phyloP scores from a whole-genome alignment of 2,888 invertebrate genomes.

The Stenotaenia linearis region DNA sequence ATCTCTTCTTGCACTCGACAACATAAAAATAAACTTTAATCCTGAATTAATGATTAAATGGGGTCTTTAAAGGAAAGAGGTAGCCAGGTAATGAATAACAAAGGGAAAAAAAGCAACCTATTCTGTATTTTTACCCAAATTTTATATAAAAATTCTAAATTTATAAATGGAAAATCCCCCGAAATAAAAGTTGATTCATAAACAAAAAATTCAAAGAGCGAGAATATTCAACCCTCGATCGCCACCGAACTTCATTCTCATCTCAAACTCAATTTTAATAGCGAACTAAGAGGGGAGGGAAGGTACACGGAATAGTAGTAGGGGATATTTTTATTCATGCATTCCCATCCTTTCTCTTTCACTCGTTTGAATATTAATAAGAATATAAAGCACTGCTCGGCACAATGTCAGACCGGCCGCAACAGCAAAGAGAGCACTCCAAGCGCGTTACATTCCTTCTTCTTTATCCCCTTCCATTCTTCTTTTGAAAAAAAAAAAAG shows the following conservation, averaged over 20 bases:
- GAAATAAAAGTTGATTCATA: neutral
- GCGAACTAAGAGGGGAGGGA: neutral
- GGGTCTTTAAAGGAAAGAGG: neutral
- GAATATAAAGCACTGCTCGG: constrained; percentile 26
- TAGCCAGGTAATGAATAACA: neutral
- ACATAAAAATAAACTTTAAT: neutral
- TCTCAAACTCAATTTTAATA: constrained; percentile 17
- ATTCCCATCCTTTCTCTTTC: constrained; percentile 24
- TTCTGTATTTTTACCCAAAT: no score
- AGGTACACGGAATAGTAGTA: neutral
- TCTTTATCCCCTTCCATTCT: neutral
- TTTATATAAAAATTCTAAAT: no score
- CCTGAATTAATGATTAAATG: neutral
- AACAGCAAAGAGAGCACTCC: neutral
- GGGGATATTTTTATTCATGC: constrained; percentile 20
- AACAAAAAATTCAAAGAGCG: neutral
- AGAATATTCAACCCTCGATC: neutral
- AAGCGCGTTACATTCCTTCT: neutral
- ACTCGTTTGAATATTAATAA: constrained; percentile 21
- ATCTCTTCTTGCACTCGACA: neutral
- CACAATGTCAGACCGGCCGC: constrained; percentile 19
- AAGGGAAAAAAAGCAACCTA: no score
- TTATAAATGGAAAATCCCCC: neutral
- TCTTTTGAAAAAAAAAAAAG: neutral
- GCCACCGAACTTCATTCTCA: constrained; percentile 19